phyloP scores from a whole-genome alignment of 2,797 vertebrate species.

The Bradypodion ventrale region DNA sequence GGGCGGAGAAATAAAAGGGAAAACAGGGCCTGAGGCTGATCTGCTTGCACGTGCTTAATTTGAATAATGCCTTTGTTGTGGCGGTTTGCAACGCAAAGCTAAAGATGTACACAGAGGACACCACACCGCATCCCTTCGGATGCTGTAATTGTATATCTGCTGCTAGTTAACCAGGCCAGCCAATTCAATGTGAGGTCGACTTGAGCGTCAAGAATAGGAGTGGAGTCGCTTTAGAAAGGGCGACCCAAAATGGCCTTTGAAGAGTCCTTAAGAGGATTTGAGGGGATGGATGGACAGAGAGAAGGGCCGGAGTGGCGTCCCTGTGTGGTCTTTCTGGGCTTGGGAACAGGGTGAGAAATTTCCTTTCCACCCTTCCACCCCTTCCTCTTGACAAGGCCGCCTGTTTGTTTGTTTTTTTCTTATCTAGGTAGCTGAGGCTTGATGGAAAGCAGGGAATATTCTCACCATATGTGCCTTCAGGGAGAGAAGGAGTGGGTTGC shows the following conservation, averaged over 20 bases:
- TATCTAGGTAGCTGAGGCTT: slow-evolving; percentile 30
- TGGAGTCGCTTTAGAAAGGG: too few relatives aligned
- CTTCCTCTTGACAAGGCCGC: slow-evolving; percentile 2
- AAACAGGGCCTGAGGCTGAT: slow-evolving; percentile 37
- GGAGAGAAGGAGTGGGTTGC: background rate
- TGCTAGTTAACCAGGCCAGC: too few relatives aligned
- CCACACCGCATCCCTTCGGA: background rate
- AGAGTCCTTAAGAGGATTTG: slow-evolving; percentile 15
- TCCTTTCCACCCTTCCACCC: background rate
- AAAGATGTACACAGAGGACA: slow-evolving; percentile 48
- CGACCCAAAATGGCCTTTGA: background rate
- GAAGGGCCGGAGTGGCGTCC: background rate
- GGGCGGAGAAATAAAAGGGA: background rate
- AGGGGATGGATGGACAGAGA: slow-evolving; percentile 23
- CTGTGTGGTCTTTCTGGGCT: slow-evolving; percentile 54
- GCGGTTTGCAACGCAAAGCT: slow-evolving; percentile 72
- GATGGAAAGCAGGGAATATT: slow-evolving; percentile 21
- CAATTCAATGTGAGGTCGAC: background rate
- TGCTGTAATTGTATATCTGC: too few relatives aligned
- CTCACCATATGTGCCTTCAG: slow-evolving; percentile 43
- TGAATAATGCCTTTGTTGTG: slow-evolving; percentile 76
- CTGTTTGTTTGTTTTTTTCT: slow-evolving; percentile 8
- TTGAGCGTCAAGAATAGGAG: background rate
- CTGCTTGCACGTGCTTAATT: slow-evolving; percentile 78
- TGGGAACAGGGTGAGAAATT: background rate